Base-by-base conservation (phyloP, 1,140 invertebrate species). In the Pomacea maculata region DNA sequence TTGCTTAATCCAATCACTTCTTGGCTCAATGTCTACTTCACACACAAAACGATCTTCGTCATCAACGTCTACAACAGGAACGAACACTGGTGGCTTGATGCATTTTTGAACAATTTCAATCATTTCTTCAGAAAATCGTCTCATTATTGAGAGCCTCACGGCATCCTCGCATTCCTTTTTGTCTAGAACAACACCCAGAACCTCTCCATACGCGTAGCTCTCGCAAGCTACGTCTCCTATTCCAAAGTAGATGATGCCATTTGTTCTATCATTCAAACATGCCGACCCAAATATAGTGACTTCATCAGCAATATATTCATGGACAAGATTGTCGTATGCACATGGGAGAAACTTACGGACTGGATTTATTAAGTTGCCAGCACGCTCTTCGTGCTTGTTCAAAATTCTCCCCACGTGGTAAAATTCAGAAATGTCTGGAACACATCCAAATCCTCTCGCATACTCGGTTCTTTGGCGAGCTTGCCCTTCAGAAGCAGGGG, bases 171-270 rank as follows among this genome's bases (percentile, higher is more conserved):
- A 78, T n/a, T 77, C 75, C 25, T 81, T 52, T 64, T 80, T 70
- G 10, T 82, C 73, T 5, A 85, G 15, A 21, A 64, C 2, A 3
- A 85, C 71, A 14, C 86, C 86, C 11, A 80, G 63, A 17, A 87
- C 76, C 67, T 84, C 75, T n/a, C 86, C 86, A 71, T 83, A 75
- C 21, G 79, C 21, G 63, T 68, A 79, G 63, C 75, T 9, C 67
- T 52, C 79, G 55, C 14, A 80, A n/a, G 71, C 64, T 55, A 76
- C 57, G 29, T 65, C 75, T 25, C 72, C 73, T 15, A 87, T 82
- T 57, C 86, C 86, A 78, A 87, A 83, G 68, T 87, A 83, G 10
- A 86, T 83, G 21, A 84, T 87, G 12, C 86, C 86, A 81, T 87
- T 85, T 52, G 76, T 82, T 63, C 86, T 82, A n/a, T 82, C 79